Conservation (phyloP, 2,888 invertebrate species). For the Scelioninae gen. 1 region DNA sequence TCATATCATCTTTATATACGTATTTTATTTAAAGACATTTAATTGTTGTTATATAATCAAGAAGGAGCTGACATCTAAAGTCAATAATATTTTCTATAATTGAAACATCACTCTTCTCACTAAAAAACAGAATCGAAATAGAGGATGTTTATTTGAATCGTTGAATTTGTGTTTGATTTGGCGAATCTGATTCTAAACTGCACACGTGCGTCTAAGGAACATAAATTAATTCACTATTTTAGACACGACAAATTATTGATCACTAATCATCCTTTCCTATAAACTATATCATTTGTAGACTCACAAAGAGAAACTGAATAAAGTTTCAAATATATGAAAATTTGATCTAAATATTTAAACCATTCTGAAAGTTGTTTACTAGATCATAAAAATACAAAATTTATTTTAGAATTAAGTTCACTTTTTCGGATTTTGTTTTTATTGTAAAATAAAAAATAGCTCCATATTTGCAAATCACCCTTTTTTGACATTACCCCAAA, state of each 20-base stretch:
- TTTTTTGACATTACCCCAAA: too few species aligned
- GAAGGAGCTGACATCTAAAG: not conserved
- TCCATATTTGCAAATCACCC: too few species aligned
- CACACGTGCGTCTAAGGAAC: slow-evolving; percentile 1
- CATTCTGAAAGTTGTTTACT: too few species aligned
- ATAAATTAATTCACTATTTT: slow-evolving; percentile 31
- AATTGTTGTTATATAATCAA: not conserved
- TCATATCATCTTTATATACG: too few species aligned
- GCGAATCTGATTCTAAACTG: slow-evolving; percentile 12
- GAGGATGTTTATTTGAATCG: slow-evolving; percentile 32
- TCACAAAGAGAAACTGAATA: too few species aligned
- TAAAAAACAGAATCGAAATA: slow-evolving; percentile 17
- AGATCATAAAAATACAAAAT: too few species aligned
- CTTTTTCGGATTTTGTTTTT: too few species aligned
- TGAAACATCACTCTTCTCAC: slow-evolving; percentile 21
- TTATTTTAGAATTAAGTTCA: too few species aligned
- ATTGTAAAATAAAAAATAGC: too few species aligned
- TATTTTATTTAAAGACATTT: not conserved
- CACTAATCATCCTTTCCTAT: slow-evolving; percentile 19
- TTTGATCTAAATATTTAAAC: too few species aligned
- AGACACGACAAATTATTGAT: slow-evolving; percentile 25
- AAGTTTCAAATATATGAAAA: too few species aligned
- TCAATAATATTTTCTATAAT: slow-evolving; percentile 25
- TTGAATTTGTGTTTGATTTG: slow-evolving; percentile 42
- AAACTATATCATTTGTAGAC: too few species aligned